Base-by-base conservation (phyloP, 1,140 invertebrate species). In the Drosophila suzukii region DNA sequence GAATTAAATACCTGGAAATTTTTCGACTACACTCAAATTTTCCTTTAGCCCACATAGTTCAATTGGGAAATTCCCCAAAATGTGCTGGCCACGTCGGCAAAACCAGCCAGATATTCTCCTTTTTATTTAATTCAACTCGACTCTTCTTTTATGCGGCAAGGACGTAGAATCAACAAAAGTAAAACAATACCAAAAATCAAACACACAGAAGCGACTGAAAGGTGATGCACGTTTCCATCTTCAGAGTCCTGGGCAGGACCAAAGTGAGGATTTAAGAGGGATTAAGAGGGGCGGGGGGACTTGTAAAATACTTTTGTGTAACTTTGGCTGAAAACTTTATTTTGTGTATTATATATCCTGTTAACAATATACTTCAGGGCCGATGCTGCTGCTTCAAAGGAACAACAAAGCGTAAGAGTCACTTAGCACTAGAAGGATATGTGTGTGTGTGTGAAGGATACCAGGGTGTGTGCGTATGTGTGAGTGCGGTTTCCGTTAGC, bases 291-390 rank as follows among this genome's bases (percentile, higher is more conserved):
- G n/a, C n/a, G 49, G 76, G 50, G 83, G 76, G 82, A 89, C 85
- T 89, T 89, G 84, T 79, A 78, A 89, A 89, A 89, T 89, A 89
- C 84, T 89, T 89, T 89, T 89, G 84, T 89, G 85, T 89, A 89
- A 89, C 84, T 89, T 89, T 89, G 80, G 80, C 84, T 89, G 84
- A 89, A 89, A 89, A 89, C 84, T 89, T 89, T 89, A 89, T 89
- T 89, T 89, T 89, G 84, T 89, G 80, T 89, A 84, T 89, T 89
- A 89, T 88, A 88, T 88, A 88, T 89, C 85, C 84, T 89, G 84
- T 89, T 89, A 89, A 89, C 84, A 89, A 89, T 89, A 89, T 89
- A 89, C 84, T 89, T 89, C 77, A 89, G 85, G 81, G 88, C 71
- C 51, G 51, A 55, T 46, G 38, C 51, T 56, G 68, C 62, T 47